A percentile compares a stretch with the other conserved stretches of the same genome.
phyloP scores from a whole-genome alignment of 2,113 vertebrate species.

The Nothoprocta pentlandii region DNA sequence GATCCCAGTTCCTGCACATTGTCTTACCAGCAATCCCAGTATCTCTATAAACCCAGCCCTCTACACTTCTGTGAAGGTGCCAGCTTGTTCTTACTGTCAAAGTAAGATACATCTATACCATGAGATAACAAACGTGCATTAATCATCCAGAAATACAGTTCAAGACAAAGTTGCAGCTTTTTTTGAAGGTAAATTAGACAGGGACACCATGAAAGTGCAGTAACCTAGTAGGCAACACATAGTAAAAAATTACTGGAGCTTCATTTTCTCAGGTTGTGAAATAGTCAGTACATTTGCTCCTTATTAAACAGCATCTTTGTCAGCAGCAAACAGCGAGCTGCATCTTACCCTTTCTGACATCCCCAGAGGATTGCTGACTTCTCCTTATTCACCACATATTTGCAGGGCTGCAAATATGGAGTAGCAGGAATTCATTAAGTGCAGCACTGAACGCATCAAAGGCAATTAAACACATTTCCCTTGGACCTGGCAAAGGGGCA shows the following conservation, averaged over 20 bases:
- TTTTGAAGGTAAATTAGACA: neutral
- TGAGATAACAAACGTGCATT: neutral
- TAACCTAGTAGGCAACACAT: neutral
- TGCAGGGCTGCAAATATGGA: neutral
- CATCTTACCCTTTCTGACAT: neutral
- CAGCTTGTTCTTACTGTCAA: neutral
- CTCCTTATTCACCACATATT: neutral
- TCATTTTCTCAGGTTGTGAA: neutral
- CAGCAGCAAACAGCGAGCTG: neutral
- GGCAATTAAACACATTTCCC: neutral
- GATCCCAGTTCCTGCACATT: neutral
- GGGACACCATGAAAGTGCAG: neutral
- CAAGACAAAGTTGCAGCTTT: neutral
- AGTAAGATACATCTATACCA: neutral
- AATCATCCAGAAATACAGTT: neutral
- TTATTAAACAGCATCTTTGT: neutral
- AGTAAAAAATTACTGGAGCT: neutral
- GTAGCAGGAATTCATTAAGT: neutral
- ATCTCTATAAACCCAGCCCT: neutral
- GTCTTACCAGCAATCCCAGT: neutral
- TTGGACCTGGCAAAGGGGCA: neutral
- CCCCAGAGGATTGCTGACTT: neutral
- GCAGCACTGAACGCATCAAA: neutral
- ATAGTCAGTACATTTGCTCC: neutral
- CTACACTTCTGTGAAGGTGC: neutral